These are phyloP conservation scores for Pelagia noctiluca DNA, from an alignment of 30 jellyfish, hydroid and myxozoan species.

Conservation along the genomic window DNA sequence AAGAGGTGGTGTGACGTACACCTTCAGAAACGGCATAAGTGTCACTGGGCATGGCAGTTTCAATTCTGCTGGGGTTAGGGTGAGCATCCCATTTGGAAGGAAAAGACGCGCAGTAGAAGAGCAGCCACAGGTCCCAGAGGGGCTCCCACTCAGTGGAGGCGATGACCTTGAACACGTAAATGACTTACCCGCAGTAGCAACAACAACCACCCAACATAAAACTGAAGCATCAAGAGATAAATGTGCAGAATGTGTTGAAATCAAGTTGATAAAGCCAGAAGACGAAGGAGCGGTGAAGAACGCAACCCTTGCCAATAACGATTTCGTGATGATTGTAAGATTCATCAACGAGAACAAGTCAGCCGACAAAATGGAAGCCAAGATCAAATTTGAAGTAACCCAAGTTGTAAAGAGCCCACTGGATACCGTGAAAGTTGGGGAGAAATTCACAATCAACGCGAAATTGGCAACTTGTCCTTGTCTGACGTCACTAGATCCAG, in stretches of 20 bases:
- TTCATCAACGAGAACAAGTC: constrained; percentile 56
- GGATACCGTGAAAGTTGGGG: constrained; percentile 33
- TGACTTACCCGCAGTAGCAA: background rate
- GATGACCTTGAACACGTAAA: background rate
- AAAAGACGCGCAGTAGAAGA: constrained; percentile 47
- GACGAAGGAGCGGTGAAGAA: constrained; percentile 40
- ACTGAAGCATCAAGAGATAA: constrained; percentile 10
- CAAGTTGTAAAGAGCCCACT: constrained; percentile 59
- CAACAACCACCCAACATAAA: background rate
- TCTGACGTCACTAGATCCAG: constrained; percentile 63
- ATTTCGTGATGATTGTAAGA: constrained; percentile 68
- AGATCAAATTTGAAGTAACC: constrained; percentile 54
- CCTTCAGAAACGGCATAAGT: constrained; percentile 27
- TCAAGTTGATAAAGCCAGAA: constrained; percentile 30
- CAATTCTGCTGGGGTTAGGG: constrained; percentile 39
- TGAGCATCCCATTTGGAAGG: constrained; percentile 54
- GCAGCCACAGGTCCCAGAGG: background rate
- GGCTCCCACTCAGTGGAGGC: background rate
- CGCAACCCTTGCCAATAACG: constrained; percentile 44
- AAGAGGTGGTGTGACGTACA: constrained; percentile 66
- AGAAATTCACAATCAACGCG: constrained; percentile 63
- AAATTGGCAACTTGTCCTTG: constrained; percentile 68
- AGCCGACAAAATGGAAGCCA: constrained; percentile 47
- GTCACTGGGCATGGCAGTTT: constrained; percentile 58
- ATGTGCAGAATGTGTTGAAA: constrained; percentile 51